phyloP scores from a whole-genome alignment of 30 jellyfish, hydroid and myxozoan genomes.

The Calvadosia cruxmelitensis region DNA sequence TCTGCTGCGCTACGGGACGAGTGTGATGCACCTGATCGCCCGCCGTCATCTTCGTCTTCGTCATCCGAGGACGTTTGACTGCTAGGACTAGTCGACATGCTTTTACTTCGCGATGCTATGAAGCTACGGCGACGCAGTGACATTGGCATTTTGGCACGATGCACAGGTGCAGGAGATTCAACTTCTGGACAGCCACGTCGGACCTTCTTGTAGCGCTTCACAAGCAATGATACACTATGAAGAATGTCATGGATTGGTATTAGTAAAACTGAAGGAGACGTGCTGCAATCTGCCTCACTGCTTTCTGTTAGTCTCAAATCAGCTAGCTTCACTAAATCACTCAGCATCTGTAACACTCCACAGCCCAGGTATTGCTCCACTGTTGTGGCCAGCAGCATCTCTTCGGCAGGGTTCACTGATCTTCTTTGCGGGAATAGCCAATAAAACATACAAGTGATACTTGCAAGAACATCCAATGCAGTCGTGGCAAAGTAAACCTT shows the following conservation, averaged over 20 bases:
- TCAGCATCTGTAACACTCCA: not conserved
- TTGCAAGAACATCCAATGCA: not conserved
- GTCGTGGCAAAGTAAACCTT: not conserved
- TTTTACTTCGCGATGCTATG: constrained; percentile 9
- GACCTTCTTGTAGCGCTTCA: constrained; percentile 7
- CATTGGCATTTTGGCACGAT: not conserved
- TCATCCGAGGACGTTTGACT: constrained; percentile 25
- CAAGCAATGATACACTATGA: not conserved
- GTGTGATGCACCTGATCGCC: constrained; percentile 6
- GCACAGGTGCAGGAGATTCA: constrained; percentile 4
- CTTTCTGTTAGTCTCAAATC: not conserved
- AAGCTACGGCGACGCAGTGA: constrained; percentile 15
- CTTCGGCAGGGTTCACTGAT: not conserved
- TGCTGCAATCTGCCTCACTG: not conserved
- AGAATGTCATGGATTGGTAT: not conserved
- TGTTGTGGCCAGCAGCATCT: not conserved
- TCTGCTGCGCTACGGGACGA: constrained; percentile 29
- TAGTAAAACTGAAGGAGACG: not conserved
- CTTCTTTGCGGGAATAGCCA: not conserved
- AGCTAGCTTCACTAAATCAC: not conserved
- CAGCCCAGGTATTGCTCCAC: not conserved
- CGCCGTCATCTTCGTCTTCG: constrained; percentile 11
- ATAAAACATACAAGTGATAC: not conserved
- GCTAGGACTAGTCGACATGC: constrained; percentile 29
- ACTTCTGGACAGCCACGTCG: not conserved